A percentile compares a stretch with the other conserved stretches of the same genome.
phyloP scores from a whole-genome alignment of 2,797 vertebrate species.

The Pelobates cultripes region DNA sequence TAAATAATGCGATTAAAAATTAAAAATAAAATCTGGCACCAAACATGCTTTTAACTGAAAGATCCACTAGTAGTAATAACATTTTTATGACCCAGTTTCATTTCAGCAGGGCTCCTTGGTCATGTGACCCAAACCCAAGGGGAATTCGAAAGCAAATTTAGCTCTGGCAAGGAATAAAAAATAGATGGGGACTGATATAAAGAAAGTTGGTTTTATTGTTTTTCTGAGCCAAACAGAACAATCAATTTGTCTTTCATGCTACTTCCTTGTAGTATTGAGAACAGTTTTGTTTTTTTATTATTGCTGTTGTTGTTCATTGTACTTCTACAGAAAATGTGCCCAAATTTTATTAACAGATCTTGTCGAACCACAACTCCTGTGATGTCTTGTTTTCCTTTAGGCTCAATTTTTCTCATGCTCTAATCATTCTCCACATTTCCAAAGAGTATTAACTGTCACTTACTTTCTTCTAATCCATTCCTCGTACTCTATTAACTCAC shows the following conservation, averaged over 20 bases:
- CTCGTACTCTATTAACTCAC: not conserved
- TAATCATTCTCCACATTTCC: no score
- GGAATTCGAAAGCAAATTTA: conserved; percentile 16
- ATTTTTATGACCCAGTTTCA: conserved; percentile 36
- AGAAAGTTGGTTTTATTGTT: not conserved
- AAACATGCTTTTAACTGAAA: not conserved
- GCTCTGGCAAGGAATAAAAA: not conserved
- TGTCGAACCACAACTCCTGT: no score
- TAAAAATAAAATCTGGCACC: not conserved
- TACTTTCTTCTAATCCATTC: not conserved
- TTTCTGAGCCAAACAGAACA: not conserved
- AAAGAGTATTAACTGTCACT: no score
- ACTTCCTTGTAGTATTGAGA: not conserved
- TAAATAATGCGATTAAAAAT: no score
- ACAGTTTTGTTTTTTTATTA: not conserved
- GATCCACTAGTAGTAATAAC: not conserved
- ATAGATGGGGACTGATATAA: conserved; percentile 5
- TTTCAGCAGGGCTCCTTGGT: conserved; percentile 7
- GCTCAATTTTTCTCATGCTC: no score
- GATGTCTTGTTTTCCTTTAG: no score
- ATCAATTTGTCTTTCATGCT: not conserved
- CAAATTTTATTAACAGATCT: no score
- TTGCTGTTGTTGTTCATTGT: no score
- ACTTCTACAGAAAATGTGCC: no score
- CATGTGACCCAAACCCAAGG: conserved; percentile 5